phyloP scores from a whole-genome alignment of 2,797 vertebrate genomes.

The Siniperca scherzeri region DNA sequence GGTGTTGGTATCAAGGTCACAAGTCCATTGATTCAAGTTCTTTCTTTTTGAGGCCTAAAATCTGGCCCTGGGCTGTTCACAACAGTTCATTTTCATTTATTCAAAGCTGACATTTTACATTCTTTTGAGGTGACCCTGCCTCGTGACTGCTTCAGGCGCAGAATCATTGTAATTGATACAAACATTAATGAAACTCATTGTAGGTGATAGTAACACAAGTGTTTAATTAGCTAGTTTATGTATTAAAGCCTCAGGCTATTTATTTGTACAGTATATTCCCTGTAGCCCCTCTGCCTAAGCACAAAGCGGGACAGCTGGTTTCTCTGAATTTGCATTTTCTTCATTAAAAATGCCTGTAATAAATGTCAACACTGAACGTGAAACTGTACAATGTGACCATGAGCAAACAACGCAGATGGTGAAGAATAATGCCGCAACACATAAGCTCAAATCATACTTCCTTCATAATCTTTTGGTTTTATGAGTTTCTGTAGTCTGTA shows the following conservation, averaged over 20 bases:
- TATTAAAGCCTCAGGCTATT: slow-evolving; percentile 46
- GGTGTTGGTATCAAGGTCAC: neutral
- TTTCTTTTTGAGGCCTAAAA: neutral
- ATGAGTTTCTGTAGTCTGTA: slow-evolving; percentile 1
- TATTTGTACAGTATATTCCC: slow-evolving; percentile 47
- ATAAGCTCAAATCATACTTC: neutral
- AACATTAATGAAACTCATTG: slow-evolving; percentile 53
- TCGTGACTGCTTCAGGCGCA: slow-evolving; percentile 28
- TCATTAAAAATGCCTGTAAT: slow-evolving; percentile 48
- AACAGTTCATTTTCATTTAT: slow-evolving; percentile 32
- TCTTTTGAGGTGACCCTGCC: slow-evolving; percentile 41
- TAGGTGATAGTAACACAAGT: slow-evolving; percentile 34
- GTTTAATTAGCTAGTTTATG: slow-evolving; percentile 54
- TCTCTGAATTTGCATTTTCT: slow-evolving; percentile 55
- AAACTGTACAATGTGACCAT: slow-evolving; percentile 29
- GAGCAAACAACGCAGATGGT: slow-evolving; percentile 39
- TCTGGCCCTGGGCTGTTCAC: neutral
- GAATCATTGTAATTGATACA: slow-evolving; percentile 38
- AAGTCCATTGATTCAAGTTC: slow-evolving; percentile 16
- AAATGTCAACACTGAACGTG: slow-evolving; percentile 39
- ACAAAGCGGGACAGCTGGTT: slow-evolving; percentile 47
- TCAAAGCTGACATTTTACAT: slow-evolving; percentile 40
- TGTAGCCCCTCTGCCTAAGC: neutral
- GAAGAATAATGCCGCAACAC: slow-evolving; percentile 8
- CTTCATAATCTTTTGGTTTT: slow-evolving; percentile 23